Evolutionary conservation across 2,797 vertebrate genomes (phyloP), one percentile per base, ranked within the genome.

Genomic region (Peromyscus aztecus): DNA sequence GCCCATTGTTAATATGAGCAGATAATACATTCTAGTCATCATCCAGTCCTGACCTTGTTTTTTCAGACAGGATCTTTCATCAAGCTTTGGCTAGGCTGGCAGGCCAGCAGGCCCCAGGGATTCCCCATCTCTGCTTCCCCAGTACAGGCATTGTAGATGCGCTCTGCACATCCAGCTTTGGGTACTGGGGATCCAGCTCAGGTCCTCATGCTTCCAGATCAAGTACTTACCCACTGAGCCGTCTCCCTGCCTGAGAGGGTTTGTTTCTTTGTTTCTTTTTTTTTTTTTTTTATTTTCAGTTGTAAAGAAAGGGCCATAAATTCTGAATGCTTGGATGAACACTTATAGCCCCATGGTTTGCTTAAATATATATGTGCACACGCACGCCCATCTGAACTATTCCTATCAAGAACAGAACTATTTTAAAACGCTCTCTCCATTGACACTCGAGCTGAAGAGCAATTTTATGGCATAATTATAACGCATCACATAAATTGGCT

Each of bases 391-490:
- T 65, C 80, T 94, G 46, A 96, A 95, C 94, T 87, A 76, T 82
- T 97, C 96, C 97, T 97, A 96, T 98, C 96, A 73, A 97, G 97
- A 98, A 98, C 97, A 98, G 97, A 98, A 97, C 93, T 97, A 89
- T 96, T 98, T 98, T 98, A 98, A 98, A 98, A 96, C 88, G 55
- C 95, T 97, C 76, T 91, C 94, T 95, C 96, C 97, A 98, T 80
- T 98, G 98, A 98, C 98, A 98, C 96, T 84, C 69, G 93, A 94
- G 94, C 84, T 98, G 98, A 98, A 98, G 97, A 98, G 97, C 97
- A 98, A 98, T 98, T 98, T 98, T 97, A 94, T 96, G 97, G 96
- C 97, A 98, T 98, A 98, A 98, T 98, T 97, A 98, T 98, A 94
- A 96, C 2, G 83, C 83, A 77, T 97, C 98, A 97, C 98, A 98